Percentiles rank a stretch among this genome's conserved stretches.
These are phyloP conservation scores for Diadumene lineata DNA, from an alignment of 92 coral and sea anemone genomes.

Conservation along the genomic window DNA sequence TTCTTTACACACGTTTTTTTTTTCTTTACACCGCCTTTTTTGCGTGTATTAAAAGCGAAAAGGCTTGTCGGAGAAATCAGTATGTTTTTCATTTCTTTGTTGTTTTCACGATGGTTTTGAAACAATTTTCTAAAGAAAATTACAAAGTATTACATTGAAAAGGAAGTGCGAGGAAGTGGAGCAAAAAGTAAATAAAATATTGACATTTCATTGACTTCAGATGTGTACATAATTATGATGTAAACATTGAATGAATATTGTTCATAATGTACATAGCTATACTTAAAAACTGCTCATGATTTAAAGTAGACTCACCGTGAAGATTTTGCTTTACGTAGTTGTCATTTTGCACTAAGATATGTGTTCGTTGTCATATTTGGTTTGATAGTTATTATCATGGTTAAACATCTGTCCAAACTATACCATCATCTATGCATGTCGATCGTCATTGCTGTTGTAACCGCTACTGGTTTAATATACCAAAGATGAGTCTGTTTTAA, in stretches of 20 bases:
- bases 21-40: slow-evolving; percentile 6
- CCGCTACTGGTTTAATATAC: neutral
- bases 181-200: neutral
- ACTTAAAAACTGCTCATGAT: neutral
- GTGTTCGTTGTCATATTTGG: neutral
- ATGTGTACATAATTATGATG: neutral
- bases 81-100: neutral
- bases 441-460: neutral
- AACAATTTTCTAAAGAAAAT: neutral
- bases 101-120: neutral
- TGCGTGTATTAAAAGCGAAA: neutral
- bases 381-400: neutral
- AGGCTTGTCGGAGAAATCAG: neutral
- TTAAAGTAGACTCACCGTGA: slow-evolving; percentile 16
- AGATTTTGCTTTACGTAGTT: neutral
- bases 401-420: neutral
- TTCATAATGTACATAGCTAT: neutral
- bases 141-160: neutral
- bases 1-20: slow-evolving; percentile 5
- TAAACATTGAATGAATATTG: neutral
- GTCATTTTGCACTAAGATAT: slow-evolving; percentile 12
- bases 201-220: slow-evolving; percentile 7
- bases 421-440: neutral
- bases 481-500: neutral
- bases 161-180: neutral